Conservation (phyloP, 1,140 invertebrate genomes). For the Drosophila sechellia region DNA sequence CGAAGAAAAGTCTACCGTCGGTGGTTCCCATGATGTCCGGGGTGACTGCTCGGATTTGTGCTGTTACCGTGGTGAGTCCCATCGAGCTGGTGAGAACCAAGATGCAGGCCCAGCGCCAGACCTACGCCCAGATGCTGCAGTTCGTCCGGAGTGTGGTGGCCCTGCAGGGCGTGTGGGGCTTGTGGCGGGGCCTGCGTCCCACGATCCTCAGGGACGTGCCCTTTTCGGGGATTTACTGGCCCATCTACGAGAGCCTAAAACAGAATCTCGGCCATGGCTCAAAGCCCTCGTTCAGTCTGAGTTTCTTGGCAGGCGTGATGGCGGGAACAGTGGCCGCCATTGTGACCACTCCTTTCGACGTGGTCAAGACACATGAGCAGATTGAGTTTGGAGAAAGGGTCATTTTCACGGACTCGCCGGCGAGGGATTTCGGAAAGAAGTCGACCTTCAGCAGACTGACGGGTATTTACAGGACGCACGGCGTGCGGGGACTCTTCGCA, state of each 20-base stretch:
- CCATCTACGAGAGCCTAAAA: slow-evolving; percentile 95
- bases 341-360: slow-evolving; percentile 98
- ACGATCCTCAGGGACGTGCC: slow-evolving; percentile 98
- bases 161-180: slow-evolving; percentile 90
- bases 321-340: slow-evolving; percentile 95
- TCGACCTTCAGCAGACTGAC: slow-evolving; percentile 84
- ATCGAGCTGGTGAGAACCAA: slow-evolving; percentile 98
- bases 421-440: slow-evolving; percentile 55
- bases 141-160: slow-evolving; percentile 87
- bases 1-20: slow-evolving; percentile 85
- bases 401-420: slow-evolving; percentile 88
- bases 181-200: slow-evolving; percentile 95
- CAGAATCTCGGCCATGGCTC: slow-evolving; percentile 85
- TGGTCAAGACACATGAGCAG: slow-evolving; percentile 99
- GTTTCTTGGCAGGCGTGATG: slow-evolving; percentile 93
- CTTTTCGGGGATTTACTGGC: slow-evolving; percentile 98
- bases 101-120: slow-evolving; percentile 97
- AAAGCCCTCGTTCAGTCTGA: slow-evolving; percentile 91
- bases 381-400: slow-evolving; percentile 96
- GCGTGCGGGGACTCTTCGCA: slow-evolving; percentile 90
- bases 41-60: slow-evolving; percentile 91
- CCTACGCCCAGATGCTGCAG: slow-evolving; percentile 89
- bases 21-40: slow-evolving; percentile 93
- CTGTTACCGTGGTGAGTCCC: slow-evolving; percentile 95
- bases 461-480: slow-evolving; percentile 89